These are phyloP conservation scores for Epinephelus moara DNA, from an alignment of 2,113 vertebrate genomes.

Conservation along the genomic window DNA sequence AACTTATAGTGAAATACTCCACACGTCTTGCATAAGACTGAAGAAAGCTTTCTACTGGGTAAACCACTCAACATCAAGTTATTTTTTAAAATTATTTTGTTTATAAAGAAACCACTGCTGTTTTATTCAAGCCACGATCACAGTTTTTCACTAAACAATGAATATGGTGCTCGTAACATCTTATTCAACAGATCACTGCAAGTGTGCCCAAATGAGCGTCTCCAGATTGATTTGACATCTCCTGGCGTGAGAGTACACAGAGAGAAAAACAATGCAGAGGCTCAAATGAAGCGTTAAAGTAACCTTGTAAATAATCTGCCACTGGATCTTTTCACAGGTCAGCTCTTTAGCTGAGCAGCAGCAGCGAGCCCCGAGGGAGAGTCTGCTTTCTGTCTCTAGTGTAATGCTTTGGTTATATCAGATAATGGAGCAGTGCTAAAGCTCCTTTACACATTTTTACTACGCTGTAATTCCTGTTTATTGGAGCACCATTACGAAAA, in stretches of 20 bases:
- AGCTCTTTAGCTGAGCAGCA: slow-evolving; percentile 21
- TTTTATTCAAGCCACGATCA: neutral
- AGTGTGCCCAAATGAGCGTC: neutral
- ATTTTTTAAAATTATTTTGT: neutral
- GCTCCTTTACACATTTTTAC: slow-evolving; percentile 6
- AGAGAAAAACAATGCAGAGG: neutral
- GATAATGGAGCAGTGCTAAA: neutral
- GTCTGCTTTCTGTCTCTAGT: slow-evolving; percentile 46
- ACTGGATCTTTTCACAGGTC: slow-evolving; percentile 1
- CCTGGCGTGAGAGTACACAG: neutral
- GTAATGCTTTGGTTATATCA: slow-evolving; percentile 17
- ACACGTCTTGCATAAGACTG: neutral
- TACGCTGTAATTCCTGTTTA: neutral
- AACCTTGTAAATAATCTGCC: neutral
- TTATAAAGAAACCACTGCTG: neutral
- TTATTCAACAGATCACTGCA: neutral
- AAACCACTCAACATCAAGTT: neutral
- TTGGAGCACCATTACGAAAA: too few species aligned
- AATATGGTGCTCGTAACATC: neutral
- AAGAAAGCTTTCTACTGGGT: neutral
- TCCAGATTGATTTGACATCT: neutral
- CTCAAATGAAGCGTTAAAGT: slow-evolving; percentile 2
- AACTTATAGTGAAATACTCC: neutral
- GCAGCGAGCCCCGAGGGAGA: slow-evolving; percentile 12
- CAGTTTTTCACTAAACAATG: neutral